These are phyloP conservation scores for Tyrannus savana DNA, from an alignment of 2,113 vertebrate species.

Conservation along the genomic window DNA sequence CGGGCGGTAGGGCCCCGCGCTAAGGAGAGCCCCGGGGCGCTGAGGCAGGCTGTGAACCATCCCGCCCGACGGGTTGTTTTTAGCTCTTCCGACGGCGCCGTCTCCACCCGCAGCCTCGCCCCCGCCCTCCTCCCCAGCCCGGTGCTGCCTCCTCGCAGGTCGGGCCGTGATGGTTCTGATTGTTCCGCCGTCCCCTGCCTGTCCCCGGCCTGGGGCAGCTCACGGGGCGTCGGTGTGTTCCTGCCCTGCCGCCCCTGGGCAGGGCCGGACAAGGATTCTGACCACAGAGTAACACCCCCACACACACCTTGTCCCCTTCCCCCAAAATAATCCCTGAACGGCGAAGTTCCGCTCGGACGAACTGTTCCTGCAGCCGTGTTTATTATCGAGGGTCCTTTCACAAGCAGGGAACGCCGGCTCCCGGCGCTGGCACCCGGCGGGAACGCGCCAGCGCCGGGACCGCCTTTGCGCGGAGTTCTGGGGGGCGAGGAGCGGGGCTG, in stretches of 20 bases:
- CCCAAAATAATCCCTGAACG: no score
- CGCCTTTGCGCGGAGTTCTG: background rate
- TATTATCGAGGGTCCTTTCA: rapidly evolving
- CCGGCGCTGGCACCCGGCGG: no score
- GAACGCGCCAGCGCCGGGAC: rapidly evolving
- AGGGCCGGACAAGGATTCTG: background rate
- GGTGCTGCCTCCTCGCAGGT: no score
- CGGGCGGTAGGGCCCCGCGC: no score
- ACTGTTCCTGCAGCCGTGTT: background rate
- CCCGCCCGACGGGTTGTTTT: background rate
- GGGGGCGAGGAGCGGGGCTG: background rate
- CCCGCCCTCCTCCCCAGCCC: background rate
- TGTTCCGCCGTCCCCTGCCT: background rate
- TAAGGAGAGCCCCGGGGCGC: background rate
- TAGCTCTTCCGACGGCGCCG: background rate
- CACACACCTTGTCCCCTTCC: no score
- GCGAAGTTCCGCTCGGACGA: background rate
- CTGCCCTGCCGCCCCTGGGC: background rate
- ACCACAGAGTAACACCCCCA: rapidly evolving
- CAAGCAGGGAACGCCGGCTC: background rate
- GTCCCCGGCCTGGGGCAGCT: background rate
- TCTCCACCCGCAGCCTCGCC: background rate
- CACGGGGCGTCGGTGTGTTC: rapidly evolving
- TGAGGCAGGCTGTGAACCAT: background rate
- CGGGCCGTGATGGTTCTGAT: background rate